Conservation (phyloP, 2,797 vertebrate species). For the Moxostoma hubbsi region DNA sequence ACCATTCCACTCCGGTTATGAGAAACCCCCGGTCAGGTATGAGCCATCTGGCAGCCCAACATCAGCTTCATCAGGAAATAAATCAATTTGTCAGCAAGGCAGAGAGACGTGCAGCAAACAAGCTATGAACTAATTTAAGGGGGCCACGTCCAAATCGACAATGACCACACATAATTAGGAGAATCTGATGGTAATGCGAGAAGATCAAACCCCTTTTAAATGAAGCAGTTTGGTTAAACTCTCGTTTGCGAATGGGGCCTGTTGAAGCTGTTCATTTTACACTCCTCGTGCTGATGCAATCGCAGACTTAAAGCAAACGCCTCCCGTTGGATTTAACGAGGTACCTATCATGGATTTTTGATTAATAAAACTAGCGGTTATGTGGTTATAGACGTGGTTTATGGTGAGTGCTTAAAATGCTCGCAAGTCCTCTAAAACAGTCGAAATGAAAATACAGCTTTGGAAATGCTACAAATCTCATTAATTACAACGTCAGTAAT, state of each 20-base stretch:
- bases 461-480: conserved; percentile 36
- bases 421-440: conserved; percentile 22
- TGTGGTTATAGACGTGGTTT: conserved; percentile 34
- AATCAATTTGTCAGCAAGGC: conserved; percentile 52
- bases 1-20: conserved; percentile 7
- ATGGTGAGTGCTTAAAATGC: conserved; percentile 24
- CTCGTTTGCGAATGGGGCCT: too few species aligned
- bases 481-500: conserved; percentile 48
- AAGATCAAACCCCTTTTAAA: conserved; percentile 41
- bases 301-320: too few species aligned
- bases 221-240: conserved; percentile 42
- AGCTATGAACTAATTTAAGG: conserved; percentile 47
- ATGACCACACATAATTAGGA: conserved; percentile 40
- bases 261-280: too few species aligned
- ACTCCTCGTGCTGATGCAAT: too few species aligned
- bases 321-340: conserved; percentile 34
- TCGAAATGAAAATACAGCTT: conserved; percentile 39
- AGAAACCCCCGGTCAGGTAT: conserved; percentile 26
- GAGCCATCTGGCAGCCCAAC: conserved; percentile 43
- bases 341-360: conserved; percentile 18
- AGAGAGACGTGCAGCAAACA: conserved; percentile 46
- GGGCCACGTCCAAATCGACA: conserved; percentile 43
- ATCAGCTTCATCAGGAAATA: conserved; percentile 47
- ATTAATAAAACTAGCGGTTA: conserved; percentile 31
- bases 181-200: conserved; percentile 40